Evolutionary conservation across 2,797 vertebrate genomes (phyloP).

Genomic region (Steatocranus sp.): DNA sequence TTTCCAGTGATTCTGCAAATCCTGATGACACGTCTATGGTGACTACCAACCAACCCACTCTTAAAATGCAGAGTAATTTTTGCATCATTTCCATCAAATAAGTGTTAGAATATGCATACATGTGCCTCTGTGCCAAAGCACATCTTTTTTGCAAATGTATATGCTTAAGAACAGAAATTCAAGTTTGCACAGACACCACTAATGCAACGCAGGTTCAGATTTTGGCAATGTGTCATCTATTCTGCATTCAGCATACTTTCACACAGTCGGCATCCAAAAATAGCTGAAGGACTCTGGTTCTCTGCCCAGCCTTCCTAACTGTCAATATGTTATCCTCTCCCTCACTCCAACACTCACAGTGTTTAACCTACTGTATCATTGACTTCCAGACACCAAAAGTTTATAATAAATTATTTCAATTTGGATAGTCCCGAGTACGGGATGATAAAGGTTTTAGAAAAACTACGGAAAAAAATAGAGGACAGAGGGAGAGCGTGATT

Average conservation of each 20-base stretch:
- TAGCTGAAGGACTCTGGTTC: slow-evolving; percentile 73
- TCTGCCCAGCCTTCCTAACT: slow-evolving; percentile 66
- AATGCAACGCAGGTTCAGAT: slow-evolving; percentile 58
- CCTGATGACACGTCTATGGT: not conserved
- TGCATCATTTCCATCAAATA: not conserved
- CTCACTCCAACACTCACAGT: slow-evolving; percentile 14
- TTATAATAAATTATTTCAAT: slow-evolving; percentile 8
- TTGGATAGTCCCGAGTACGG: not conserved
- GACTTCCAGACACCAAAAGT: not conserved
- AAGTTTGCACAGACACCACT: slow-evolving; percentile 24
- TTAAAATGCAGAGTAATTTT: not conserved
- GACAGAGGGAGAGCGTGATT: not conserved
- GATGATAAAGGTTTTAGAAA: not conserved
- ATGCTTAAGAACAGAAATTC: not conserved
- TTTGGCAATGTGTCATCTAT: slow-evolving; percentile 68
- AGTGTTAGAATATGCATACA: not conserved
- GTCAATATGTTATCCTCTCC: slow-evolving; percentile 67
- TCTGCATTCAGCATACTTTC: slow-evolving; percentile 68
- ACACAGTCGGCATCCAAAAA: slow-evolving; percentile 77
- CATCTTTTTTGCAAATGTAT: not conserved
- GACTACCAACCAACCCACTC: not conserved
- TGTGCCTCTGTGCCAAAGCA: not conserved
- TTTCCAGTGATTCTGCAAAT: slow-evolving; percentile 19
- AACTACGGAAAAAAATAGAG: not conserved
- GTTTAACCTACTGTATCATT: slow-evolving; percentile 25